Evolutionary conservation across 37 sponge, comb jelly and placozoan species (phyloP).

Genomic region (Cladorhizidae sp.): DNA sequence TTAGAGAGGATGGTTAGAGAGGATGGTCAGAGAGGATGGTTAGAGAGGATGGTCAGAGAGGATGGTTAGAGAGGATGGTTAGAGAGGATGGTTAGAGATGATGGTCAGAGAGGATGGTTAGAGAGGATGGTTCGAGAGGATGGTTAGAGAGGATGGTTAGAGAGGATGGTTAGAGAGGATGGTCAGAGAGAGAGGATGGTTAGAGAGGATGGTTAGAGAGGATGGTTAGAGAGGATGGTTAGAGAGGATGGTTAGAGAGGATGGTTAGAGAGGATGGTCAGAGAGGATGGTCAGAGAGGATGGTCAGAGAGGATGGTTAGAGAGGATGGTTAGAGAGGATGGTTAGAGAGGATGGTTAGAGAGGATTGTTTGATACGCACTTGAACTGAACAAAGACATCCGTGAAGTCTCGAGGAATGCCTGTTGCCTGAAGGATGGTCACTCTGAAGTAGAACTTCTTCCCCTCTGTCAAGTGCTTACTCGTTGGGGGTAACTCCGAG

Average conservation of each 20-base stretch:
- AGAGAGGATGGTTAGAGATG: too few species aligned
- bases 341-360: neutral
- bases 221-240: neutral
- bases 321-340: neutral
- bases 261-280: neutral
- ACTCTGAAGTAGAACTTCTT: constrained; percentile 60
- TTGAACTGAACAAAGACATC: constrained; percentile 80
- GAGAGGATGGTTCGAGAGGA: too few species aligned
- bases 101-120: too few species aligned
- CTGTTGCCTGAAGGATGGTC: constrained; percentile 72
- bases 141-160: too few species aligned
- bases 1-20: neutral
- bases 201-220: neutral
- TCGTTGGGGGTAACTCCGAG: constrained; percentile 4
- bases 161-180: too few species aligned
- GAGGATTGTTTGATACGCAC: constrained; percentile 9
- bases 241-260: neutral
- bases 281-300: neutral
- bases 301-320: neutral
- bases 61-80: too few species aligned
- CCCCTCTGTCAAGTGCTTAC: constrained; percentile 17
- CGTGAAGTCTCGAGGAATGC: constrained; percentile 71
- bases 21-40: too few species aligned
- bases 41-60: too few species aligned
- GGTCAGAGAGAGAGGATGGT: neutral